phyloP scores from a whole-genome alignment of 2,797 vertebrate genomes.

The Mycteria americana region DNA sequence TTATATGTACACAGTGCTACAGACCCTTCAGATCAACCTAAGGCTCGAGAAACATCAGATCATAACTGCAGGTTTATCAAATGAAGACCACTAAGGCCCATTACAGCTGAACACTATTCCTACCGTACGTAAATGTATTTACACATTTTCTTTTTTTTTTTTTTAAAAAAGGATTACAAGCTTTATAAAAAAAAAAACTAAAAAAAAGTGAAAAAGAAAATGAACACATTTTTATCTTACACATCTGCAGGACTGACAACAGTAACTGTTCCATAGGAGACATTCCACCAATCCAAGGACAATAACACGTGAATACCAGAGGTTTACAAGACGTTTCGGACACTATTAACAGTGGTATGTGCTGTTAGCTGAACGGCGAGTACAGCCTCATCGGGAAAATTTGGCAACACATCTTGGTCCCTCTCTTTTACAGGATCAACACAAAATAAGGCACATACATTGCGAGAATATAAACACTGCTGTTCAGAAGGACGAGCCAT shows the following conservation, averaged over 20 bases:
- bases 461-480: conserved; percentile 68
- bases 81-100: conserved; percentile 78
- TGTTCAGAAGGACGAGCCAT: conserved; percentile 58
- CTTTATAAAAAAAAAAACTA: conserved; percentile 59
- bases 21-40: conserved; percentile 79
- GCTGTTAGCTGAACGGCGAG: conserved; percentile 16
- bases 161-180: conserved; percentile 78
- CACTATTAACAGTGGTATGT: conserved; percentile 77
- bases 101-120: conserved; percentile 83
- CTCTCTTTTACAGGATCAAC: conserved; percentile 77
- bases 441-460: conserved; percentile 97
- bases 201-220: conserved; percentile 68
- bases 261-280: conserved; percentile 70
- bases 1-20: conserved; percentile 77
- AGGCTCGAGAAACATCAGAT: conserved; percentile 75
- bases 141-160: conserved; percentile 72
- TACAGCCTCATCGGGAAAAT: conserved; percentile 52
- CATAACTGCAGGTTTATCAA: conserved; percentile 80
- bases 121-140: conserved; percentile 92
- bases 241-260: conserved; percentile 77
- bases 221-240: conserved; percentile 81
- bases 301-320: conserved; percentile 69
- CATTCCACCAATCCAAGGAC: conserved; percentile 65
- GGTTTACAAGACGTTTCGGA: conserved; percentile 75
- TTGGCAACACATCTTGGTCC: conserved; percentile 87